These are phyloP conservation scores for Lepidothrix coronata DNA, from an alignment of 2,113 vertebrate species.

Conservation along the genomic window DNA sequence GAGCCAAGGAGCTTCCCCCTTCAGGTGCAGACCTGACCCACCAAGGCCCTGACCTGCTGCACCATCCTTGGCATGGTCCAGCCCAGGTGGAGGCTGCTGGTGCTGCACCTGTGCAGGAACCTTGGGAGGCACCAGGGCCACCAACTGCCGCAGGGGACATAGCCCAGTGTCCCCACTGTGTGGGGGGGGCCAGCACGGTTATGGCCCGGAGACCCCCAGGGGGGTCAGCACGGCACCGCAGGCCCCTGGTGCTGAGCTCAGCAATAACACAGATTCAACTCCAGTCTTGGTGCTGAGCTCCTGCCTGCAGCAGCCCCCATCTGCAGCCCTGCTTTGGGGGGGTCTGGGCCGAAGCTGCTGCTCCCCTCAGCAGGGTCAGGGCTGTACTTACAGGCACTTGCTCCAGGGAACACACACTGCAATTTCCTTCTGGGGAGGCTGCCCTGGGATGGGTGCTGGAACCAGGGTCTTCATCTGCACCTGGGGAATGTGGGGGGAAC, in stretches of 20 bases:
- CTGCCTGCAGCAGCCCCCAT: background rate
- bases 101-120: background rate
- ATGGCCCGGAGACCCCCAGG: fast-evolving
- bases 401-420: fast-evolving
- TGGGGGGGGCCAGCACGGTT: too few species aligned
- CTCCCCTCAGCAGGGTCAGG: background rate
- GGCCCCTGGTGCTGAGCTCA: background rate
- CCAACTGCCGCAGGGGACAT: too few species aligned
- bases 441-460: background rate
- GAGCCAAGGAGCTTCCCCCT: background rate
- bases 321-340: background rate
- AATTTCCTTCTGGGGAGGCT: fast-evolving
- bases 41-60: background rate
- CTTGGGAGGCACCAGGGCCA: background rate
- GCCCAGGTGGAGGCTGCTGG: background rate
- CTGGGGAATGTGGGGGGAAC: background rate
- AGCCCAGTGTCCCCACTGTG: fast-evolving
- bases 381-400: background rate
- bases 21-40: background rate
- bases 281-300: background rate
- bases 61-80: background rate
- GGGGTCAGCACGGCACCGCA: fast-evolving
- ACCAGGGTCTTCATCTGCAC: background rate
- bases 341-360: fast-evolving
- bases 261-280: fast-evolving